Evolutionary conservation across 2,113 vertebrate species (phyloP), one percentile per base, ranked within the genome.

Genomic region (Grantiella picta): DNA sequence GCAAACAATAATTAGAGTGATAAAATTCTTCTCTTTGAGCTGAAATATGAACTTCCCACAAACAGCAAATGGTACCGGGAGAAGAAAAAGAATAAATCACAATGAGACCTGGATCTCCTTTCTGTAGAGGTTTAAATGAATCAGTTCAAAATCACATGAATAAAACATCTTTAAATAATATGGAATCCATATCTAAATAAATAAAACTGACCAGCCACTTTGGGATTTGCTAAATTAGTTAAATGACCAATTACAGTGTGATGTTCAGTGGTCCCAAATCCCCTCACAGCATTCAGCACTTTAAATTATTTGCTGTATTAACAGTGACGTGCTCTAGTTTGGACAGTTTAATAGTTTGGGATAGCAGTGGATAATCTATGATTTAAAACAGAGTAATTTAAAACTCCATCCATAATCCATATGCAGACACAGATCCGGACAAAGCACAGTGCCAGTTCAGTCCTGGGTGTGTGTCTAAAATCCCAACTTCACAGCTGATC

Each of bases 191-290:
- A 50, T 76, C 38, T 94, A 91, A 96, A 97, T 61, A 96, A 91
- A 97, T 54, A 76, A 50, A 92, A 68, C 40, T 94, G 77, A 79
- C 68, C 7, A 64, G 60, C 36, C 75, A 71, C 69, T 91, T 77
- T 91, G 73, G 65, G 64, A 94, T 84, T 88, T 86, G 77, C 59
- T 95, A 82, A 91, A 83, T 84, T 90, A 94, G 80, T 93, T 86
- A 91, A 93, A 95, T 53, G 90, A 92, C 70, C 75, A 95, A 77
- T 93, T 96, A 65, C 35, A 56, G 29, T 17, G 19, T 5, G 70
- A 49, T 27, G 19, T 44, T 91, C 75, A 89, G 86, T 40, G 83
- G 76, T 75, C 65, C 57, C 35, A 82, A 87, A 68, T 14, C 56
- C 69, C 63, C 71, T 54, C 56, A 52, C 27, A 92, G 53, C 92